Conservation (phyloP, 2,888 invertebrate genomes). For the Heliothis peltigera region DNA sequence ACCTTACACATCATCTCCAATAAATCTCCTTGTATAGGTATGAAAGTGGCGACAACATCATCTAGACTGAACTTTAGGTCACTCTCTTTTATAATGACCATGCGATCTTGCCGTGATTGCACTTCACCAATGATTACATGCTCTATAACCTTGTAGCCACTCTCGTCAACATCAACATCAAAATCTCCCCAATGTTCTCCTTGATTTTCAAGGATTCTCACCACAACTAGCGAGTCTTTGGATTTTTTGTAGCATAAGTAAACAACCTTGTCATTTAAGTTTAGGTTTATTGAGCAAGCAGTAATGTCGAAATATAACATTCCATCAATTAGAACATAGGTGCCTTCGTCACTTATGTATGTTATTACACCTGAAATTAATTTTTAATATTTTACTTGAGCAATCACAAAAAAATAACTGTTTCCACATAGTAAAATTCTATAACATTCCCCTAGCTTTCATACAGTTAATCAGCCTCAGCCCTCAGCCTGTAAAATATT, state of each 20-base stretch:
- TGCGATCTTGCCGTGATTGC: conserved; percentile 73
- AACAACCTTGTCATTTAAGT: conserved; percentile 88
- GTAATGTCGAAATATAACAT: conserved; percentile 87
- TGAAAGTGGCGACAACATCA: conserved; percentile 90
- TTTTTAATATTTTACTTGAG: too few species aligned
- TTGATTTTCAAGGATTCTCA: conserved; percentile 89
- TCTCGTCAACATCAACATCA: conserved; percentile 76
- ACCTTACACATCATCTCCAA: conserved; percentile 91
- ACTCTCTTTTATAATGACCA: conserved; percentile 86
- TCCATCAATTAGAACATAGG: conserved; percentile 91
- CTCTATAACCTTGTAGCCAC: conserved; percentile 73
- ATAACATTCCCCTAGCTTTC: too few species aligned
- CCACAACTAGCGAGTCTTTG: conserved; percentile 85
- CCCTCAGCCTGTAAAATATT: too few species aligned
- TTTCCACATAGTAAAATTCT: too few species aligned
- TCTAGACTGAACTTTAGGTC: conserved; percentile 91
- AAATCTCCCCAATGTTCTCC: conserved; percentile 87
- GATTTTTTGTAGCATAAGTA: conserved; percentile 89
- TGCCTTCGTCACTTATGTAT: conserved; percentile 71
- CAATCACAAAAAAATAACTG: too few species aligned
- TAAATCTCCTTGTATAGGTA: conserved; percentile 93
- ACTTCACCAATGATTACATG: conserved; percentile 82
- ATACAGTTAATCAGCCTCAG: too few species aligned
- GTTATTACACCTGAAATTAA: conserved; percentile 90
- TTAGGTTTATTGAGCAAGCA: conserved; percentile 74